Percentiles rank a stretch among this genome's conserved stretches.
These are phyloP conservation scores for Agapornis canus DNA, from an alignment of 2,797 vertebrate species.

Conservation along the genomic window DNA sequence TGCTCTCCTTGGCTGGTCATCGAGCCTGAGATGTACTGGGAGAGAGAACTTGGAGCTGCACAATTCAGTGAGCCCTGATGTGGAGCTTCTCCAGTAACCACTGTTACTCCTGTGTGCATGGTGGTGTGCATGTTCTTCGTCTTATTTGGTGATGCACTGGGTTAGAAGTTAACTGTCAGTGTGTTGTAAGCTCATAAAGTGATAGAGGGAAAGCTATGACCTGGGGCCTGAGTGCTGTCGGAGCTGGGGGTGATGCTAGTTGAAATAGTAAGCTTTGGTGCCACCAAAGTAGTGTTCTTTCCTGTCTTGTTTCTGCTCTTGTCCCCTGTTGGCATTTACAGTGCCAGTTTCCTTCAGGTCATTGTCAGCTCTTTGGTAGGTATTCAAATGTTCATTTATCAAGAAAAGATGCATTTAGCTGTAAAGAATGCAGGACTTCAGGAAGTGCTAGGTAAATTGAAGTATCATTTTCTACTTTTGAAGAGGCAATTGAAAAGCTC, in stretches of 20 bases:
- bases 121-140: not conserved
- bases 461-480: not conserved
- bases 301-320: not conserved
- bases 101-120: not conserved
- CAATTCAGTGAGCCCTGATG: not conserved
- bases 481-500: not conserved
- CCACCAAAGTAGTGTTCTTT: not conserved
- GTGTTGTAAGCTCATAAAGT: not conserved
- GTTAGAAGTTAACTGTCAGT: not conserved
- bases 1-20: not conserved
- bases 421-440: not conserved
- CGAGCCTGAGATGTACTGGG: not conserved
- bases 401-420: not conserved
- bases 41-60: not conserved
- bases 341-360: not conserved
- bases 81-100: not conserved
- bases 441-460: not conserved
- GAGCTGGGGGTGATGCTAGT: not conserved
- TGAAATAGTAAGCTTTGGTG: not conserved
- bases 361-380: accelerated
- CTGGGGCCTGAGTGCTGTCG: not conserved
- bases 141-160: not conserved
- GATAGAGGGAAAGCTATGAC: not conserved
- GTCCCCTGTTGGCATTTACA: not conserved
- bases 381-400: not conserved